Percentiles rank a stretch among this genome's conserved stretches.
Evolutionary conservation across 2,888 invertebrate species (phyloP).

Genomic region (Erebia ligea): DNA sequence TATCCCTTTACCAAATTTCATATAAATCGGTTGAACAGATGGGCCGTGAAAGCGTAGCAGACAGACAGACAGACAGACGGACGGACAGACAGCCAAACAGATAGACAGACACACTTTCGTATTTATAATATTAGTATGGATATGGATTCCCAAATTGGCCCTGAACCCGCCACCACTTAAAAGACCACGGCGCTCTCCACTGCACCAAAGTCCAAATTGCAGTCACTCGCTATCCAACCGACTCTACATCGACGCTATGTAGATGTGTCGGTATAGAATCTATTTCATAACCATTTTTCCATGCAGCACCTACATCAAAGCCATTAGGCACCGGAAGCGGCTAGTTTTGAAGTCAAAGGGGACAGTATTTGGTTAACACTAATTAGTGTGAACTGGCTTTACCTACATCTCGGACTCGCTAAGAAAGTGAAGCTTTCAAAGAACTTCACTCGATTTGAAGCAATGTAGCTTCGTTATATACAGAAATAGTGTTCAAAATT

Average conservation of each 20-base stretch:
- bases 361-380: conserved; percentile 81
- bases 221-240: not conserved
- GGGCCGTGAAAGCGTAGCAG: too few relatives aligned
- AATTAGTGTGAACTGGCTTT: conserved; percentile 76
- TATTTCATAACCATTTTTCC: conserved; percentile 30
- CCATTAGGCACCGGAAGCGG: conserved; percentile 57
- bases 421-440: conserved; percentile 59
- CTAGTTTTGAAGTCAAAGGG: conserved; percentile 63
- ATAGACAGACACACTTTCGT: too few relatives aligned
- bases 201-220: too few relatives aligned
- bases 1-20: too few relatives aligned
- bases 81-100: too few relatives aligned
- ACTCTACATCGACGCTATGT: not conserved
- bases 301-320: conserved; percentile 18
- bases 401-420: conserved; percentile 53
- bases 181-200: too few relatives aligned
- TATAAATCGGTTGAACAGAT: too few relatives aligned
- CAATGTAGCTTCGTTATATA: conserved; percentile 40
- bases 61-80: too few relatives aligned
- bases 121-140: too few relatives aligned
- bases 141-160: too few relatives aligned
- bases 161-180: too few relatives aligned
- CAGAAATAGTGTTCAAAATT: conserved; percentile 43
- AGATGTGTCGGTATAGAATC: conserved; percentile 6
- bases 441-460: conserved; percentile 34